Conservation (phyloP, 1,140 invertebrate genomes). For the Orchestia grillus region DNA sequence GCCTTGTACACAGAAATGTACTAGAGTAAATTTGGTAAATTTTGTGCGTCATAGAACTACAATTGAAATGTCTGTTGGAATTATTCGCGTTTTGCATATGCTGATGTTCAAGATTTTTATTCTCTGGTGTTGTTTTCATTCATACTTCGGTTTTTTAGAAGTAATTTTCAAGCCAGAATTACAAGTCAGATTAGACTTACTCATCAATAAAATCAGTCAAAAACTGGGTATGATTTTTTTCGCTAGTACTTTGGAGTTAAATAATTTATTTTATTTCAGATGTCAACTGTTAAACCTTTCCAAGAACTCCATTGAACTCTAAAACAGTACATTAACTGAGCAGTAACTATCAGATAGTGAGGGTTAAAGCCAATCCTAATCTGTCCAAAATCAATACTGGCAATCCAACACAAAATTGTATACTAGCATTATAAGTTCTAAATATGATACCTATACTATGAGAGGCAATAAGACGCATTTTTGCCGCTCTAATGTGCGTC, state of each 20-base stretch:
- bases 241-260: not conserved
- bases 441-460: no score
- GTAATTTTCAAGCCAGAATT: not conserved
- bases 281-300: not conserved
- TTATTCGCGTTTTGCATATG: not conserved
- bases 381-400: no score
- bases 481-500: no score
- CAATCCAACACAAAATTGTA: no score
- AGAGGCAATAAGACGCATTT: no score
- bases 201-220: not conserved
- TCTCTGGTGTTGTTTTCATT: not conserved
- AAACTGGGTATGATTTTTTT: not conserved
- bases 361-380: no score
- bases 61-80: not conserved
- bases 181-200: not conserved
- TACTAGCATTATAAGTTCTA: no score
- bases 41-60: no score
- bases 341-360: no score
- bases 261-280: not conserved
- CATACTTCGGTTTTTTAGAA: not conserved
- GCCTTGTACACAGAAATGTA: no score
- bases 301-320: not conserved
- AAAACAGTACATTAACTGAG: not conserved
- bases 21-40: no score
- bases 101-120: not conserved